Evolutionary conservation across 2,797 vertebrate genomes (phyloP).

Genomic region (Ceryle rudis): DNA sequence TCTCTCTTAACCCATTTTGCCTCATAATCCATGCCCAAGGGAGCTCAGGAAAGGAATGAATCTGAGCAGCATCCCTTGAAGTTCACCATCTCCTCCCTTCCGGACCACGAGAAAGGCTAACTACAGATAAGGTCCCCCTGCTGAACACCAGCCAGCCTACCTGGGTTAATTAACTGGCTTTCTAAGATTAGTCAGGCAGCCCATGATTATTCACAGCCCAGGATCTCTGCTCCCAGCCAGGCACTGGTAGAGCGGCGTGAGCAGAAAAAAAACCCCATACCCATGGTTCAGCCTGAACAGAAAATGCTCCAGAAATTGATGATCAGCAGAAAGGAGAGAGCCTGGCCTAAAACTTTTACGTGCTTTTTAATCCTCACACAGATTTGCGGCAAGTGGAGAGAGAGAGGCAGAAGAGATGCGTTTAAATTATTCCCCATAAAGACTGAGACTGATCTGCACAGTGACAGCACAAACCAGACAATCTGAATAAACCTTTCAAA

Average conservation of each 20-base stretch:
- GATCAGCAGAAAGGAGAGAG: background rate
- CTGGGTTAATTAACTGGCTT: background rate
- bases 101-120: background rate
- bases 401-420: background rate
- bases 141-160: background rate
- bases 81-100: background rate
- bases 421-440: background rate
- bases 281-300: background rate
- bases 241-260: fast-evolving
- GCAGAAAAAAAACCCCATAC: background rate
- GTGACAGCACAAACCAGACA: background rate
- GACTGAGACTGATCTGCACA: background rate
- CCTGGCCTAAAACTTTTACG: background rate
- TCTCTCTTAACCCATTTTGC: background rate
- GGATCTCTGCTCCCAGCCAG: background rate
- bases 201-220: background rate
- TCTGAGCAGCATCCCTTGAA: background rate
- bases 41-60: fast-evolving
- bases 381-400: background rate
- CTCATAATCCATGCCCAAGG: background rate
- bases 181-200: background rate
- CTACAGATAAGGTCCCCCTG: background rate
- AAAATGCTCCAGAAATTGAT: background rate
- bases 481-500: conserved; percentile 2
- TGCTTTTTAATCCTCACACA: background rate